Percentiles rank a stretch among this genome's conserved stretches.
Conservation (phyloP, 2,797 vertebrate species). For the Xenopus petersii region DNA sequence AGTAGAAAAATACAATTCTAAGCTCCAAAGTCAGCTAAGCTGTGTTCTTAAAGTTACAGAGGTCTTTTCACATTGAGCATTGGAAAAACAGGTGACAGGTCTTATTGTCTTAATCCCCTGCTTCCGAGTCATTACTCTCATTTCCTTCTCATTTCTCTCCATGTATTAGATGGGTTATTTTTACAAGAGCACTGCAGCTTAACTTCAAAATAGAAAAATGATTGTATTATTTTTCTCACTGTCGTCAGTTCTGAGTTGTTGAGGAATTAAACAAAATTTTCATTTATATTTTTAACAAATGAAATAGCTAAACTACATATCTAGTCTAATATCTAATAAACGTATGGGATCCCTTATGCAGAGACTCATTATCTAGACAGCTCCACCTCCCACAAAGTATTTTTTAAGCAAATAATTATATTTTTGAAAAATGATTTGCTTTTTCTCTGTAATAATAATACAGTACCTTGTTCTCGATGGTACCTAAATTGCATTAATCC, state of each 20-base stretch:
- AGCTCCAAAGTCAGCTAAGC: constrained; percentile 64
- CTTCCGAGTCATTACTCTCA: constrained; percentile 53
- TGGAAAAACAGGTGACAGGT: constrained; percentile 67
- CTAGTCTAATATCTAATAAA: no score
- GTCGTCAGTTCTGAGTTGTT: not conserved
- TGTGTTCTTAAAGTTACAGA: constrained; percentile 70
- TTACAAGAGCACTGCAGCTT: constrained; percentile 17
- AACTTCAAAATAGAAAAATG: not conserved
- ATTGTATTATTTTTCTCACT: not conserved
- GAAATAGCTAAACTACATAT: no score
- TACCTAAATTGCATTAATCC: no score
- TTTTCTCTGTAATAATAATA: no score
- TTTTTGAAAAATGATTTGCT: no score
- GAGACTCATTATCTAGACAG: no score
- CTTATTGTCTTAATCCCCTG: constrained; percentile 58
- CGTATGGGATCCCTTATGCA: no score
- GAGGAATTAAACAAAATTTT: no score
- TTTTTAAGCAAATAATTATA: no score
- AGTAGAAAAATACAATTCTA: constrained; percentile 75
- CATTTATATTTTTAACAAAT: no score
- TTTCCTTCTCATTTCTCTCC: constrained; percentile 53
- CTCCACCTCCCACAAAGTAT: no score
- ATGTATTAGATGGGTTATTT: constrained; percentile 52
- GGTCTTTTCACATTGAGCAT: constrained; percentile 61
- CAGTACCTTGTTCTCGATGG: no score